Evolutionary conservation across 2,113 vertebrate genomes (phyloP), one percentile per base, ranked within the genome.

Genomic region (Lagopus muta): DNA sequence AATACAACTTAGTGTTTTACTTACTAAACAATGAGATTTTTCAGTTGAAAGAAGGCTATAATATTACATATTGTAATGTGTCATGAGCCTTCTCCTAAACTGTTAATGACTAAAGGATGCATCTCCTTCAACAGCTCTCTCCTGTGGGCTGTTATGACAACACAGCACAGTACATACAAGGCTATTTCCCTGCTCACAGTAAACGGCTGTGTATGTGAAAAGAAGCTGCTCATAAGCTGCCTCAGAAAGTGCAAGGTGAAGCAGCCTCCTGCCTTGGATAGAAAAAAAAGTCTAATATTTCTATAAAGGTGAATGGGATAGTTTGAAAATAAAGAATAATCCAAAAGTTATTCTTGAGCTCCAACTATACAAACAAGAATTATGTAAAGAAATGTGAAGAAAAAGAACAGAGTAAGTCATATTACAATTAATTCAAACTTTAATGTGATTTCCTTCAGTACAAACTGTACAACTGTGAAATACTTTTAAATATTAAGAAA

Each of bases 81-180:
- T 13, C n/a, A 38, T 42, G 12, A 62, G 8, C 16, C 19, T 61
- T 48, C 40, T 58, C 20, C 28, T 91, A 30, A 67, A 17, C 24
- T 50, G 19, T 13, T 77, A 21, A 11, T 8, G 64, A n/a, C 34
- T 8, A 21, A 70, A 80, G 52, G 40, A 18, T 30, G 58, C 14
- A 11, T 15, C 25, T 61, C 50, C 64, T 24, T 38, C 34, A 15
- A 45, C 2, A 17, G 38, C 7, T 65, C 50, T 71, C 42, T 20
- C 19, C 54, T 28, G 10, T 43, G 30, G 22, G 6, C 32, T 40
- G 16, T 19, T 61, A 13, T 43, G n/a, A 64, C 58, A 40, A n/a
- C n/a, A 18, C 28, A 34, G 45, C 28, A 1, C 25, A 8, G 16
- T 6, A 66, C 13, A 6, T 24, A 9, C 0, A 18, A 66, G 75